Evolutionary conservation across 2,888 invertebrate genomes (phyloP), one percentile per base, ranked within the genome.

Genomic region (Cylindroiulus punctatus): DNA sequence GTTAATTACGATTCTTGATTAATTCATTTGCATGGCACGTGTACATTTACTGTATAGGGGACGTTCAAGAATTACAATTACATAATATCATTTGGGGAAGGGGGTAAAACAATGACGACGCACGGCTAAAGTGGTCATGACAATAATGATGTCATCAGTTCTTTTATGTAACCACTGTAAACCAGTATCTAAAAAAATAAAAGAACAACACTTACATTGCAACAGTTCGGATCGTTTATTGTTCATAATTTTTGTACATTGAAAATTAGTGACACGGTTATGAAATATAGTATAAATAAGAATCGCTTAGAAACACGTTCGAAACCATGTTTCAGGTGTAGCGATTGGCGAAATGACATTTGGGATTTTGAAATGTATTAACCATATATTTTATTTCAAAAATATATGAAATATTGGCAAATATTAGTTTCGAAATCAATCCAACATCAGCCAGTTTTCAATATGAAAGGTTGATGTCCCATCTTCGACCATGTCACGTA

Each of bases 371-470:
- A 30, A 12, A 30, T 14, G 14, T 10, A 76, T 76, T 76, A 76
- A 76, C 76, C 76, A 76, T 76, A 30, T 30, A 30, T 30, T 76
- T 76, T 76, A 76, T 76, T 76, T 26, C 30, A 76, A 76, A 14
- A 76, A 30, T 30, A 30, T 30, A 14, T 76, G 26, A 76, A 76
- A 76, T 76, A 76, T 10, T 76, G 76, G 76, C 0, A 76, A 76
- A 30, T 76, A 76, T 76, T 30, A 52, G 57, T 57, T 57, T 22
- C 57, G 22, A 57, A 57, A 57, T 52, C n/a, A 52, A 7, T 1
- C 57, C 22, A 22, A 22, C 57, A 57, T 57, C 57, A 57, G 22
- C 7, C 44, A 12, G 14, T 44, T 52, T 30, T 30, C 26, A 30
- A 76, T 30, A 76, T 14, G 26, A 76, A 76, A 26, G 26, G 26